A percentile compares a stretch with the other conserved stretches of the same genome.
These are phyloP conservation scores for Philantomba maxwellii DNA, from an alignment of 2,113 vertebrate genomes.

Conservation along the genomic window DNA sequence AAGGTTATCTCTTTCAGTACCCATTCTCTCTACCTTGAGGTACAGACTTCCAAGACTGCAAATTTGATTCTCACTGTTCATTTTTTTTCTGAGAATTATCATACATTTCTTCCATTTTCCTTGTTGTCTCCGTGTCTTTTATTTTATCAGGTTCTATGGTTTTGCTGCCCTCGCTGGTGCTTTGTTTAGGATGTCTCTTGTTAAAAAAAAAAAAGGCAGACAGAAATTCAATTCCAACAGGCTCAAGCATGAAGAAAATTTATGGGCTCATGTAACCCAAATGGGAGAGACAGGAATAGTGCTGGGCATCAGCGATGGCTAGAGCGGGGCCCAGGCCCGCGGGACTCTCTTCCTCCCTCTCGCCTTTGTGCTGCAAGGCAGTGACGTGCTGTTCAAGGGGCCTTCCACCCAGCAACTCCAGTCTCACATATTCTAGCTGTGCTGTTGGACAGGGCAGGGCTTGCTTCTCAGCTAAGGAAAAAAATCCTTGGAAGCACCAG, in stretches of 20 bases:
- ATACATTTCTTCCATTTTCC: background rate
- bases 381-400: accelerated
- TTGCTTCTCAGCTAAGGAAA: background rate
- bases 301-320: accelerated
- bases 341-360: accelerated
- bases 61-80: background rate
- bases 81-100: background rate
- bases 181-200: background rate
- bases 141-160: background rate
- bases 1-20: background rate
- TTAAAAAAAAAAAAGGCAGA: background rate
- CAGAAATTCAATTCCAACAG: background rate
- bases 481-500: background rate
- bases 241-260: background rate
- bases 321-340: no score
- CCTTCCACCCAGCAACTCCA: background rate
- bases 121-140: background rate
- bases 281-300: background rate
- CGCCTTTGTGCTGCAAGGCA: background rate
- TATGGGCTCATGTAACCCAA: background rate
- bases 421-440: background rate
- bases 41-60: background rate
- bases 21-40: background rate
- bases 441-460: background rate
- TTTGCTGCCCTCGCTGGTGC: background rate